These are phyloP conservation scores for Hoplodrina ambigua DNA, from an alignment of 2,888 invertebrate species.

Conservation along the genomic window DNA sequence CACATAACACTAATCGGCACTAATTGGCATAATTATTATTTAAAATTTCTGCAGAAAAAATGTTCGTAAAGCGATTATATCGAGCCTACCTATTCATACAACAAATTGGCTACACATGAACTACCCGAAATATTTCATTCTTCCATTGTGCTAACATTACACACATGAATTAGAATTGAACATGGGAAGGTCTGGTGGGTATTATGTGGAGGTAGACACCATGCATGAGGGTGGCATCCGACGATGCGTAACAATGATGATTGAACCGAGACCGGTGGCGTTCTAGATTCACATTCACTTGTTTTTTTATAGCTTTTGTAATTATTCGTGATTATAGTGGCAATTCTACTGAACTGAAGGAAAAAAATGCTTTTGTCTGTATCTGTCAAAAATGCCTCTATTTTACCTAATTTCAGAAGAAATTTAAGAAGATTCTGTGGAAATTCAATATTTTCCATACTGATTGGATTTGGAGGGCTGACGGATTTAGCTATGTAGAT, in stretches of 20 bases:
- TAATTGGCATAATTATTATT: no score
- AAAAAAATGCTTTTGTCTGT: no score
- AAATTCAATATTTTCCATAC: no score
- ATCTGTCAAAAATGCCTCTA: no score
- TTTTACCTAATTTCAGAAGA: no score
- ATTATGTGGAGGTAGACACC: slow-evolving; percentile 48
- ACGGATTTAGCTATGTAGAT: no score
- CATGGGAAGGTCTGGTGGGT: slow-evolving; percentile 35
- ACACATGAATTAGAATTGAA: slow-evolving; percentile 39
- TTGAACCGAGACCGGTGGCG: slow-evolving; percentile 37
- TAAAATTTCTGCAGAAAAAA: not conserved
- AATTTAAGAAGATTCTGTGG: no score
- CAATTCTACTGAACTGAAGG: no score
- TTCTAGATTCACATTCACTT: slow-evolving; percentile 36
- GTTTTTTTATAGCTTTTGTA: not conserved
- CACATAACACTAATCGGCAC: no score
- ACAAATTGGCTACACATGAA: slow-evolving; percentile 26
- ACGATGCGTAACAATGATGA: slow-evolving; percentile 53
- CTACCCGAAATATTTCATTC: slow-evolving; percentile 1
- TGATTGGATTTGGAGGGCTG: no score
- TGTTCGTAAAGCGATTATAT: not conserved
- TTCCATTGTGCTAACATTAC: slow-evolving; percentile 42
- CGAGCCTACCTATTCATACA: not conserved
- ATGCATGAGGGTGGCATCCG: slow-evolving; percentile 52
- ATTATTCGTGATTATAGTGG: no score